These are phyloP conservation scores for Dermochelys coriacea DNA, from an alignment of 2,797 vertebrate genomes.

Conservation along the genomic window DNA sequence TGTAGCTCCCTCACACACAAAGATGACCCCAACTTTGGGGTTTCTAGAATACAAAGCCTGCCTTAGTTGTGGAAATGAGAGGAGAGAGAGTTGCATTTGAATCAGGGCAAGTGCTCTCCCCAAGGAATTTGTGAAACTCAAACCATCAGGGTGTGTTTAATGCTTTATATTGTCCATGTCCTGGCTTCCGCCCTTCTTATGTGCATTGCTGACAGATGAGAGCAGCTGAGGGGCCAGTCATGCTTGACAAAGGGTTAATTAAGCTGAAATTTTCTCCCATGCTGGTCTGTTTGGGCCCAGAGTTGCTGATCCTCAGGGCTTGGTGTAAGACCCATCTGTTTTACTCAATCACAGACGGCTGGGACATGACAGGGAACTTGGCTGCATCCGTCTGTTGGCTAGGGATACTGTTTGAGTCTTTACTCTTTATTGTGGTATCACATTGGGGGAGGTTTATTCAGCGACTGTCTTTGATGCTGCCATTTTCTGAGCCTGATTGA, in stretches of 20 bases:
- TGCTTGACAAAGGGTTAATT: not conserved
- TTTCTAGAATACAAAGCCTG: not conserved
- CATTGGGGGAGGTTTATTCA: constrained; percentile 1
- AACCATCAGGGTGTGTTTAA: not conserved
- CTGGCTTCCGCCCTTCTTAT: not conserved
- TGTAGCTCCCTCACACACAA: not conserved
- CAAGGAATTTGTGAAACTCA: not conserved
- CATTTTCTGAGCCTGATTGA: constrained; percentile 10
- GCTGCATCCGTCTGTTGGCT: not conserved
- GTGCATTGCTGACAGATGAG: not conserved
- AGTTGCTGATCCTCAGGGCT: not conserved
- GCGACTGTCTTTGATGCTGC: constrained; percentile 65
- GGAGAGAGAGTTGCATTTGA: not conserved
- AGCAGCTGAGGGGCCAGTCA: not conserved
- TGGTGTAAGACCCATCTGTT: constrained; percentile 52
- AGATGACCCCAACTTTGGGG: not conserved
- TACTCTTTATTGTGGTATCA: constrained; percentile 55
- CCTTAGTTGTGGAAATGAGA: not conserved
- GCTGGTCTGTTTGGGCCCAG: not conserved
- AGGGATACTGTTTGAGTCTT: constrained; percentile 52
- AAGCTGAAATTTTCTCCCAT: not conserved
- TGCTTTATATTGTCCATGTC: not conserved
- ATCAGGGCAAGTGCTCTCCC: not conserved
- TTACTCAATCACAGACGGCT: constrained; percentile 24
- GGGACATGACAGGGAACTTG: constrained; percentile 36